phyloP scores from a whole-genome alignment of 2,797 vertebrate genomes.

The Picus viridis region DNA sequence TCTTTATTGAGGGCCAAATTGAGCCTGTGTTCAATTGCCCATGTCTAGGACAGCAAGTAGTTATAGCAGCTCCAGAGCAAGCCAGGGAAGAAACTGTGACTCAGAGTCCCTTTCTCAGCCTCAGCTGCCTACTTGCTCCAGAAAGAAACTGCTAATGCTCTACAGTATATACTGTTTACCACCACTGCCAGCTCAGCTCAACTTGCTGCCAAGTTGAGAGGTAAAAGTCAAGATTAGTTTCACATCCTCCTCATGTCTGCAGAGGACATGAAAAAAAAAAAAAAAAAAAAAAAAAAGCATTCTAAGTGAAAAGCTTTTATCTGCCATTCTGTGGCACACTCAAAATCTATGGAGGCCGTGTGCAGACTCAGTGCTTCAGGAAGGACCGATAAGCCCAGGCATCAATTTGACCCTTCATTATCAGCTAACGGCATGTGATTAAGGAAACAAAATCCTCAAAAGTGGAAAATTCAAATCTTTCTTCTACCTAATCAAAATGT shows the following conservation, averaged over 20 bases:
- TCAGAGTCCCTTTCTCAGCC: conserved; percentile 22
- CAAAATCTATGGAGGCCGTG: neutral
- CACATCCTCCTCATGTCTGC: conserved; percentile 16
- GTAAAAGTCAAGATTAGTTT: conserved; percentile 13
- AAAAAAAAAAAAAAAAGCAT: neutral
- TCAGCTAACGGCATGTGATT: neutral
- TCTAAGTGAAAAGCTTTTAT: conserved; percentile 6
- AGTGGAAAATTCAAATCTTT: neutral
- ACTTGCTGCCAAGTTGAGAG: conserved; percentile 5
- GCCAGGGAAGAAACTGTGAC: conserved; percentile 33
- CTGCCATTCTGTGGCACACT: neutral
- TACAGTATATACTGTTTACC: conserved; percentile 14
- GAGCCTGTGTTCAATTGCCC: conserved; percentile 58
- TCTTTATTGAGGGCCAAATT: conserved; percentile 70
- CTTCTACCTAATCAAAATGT: neutral
- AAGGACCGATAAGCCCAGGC: neutral
- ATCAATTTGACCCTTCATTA: neutral
- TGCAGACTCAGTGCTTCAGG: neutral
- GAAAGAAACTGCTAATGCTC: conserved; percentile 45
- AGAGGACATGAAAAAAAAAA: conserved; percentile 32
- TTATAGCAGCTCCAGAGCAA: conserved; percentile 47
- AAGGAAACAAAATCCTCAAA: neutral
- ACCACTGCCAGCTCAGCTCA: conserved; percentile 42
- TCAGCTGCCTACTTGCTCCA: conserved; percentile 49
- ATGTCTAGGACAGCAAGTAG: conserved; percentile 51